phyloP scores from a whole-genome alignment of 2,797 vertebrate species.

The Paguma larvata region DNA sequence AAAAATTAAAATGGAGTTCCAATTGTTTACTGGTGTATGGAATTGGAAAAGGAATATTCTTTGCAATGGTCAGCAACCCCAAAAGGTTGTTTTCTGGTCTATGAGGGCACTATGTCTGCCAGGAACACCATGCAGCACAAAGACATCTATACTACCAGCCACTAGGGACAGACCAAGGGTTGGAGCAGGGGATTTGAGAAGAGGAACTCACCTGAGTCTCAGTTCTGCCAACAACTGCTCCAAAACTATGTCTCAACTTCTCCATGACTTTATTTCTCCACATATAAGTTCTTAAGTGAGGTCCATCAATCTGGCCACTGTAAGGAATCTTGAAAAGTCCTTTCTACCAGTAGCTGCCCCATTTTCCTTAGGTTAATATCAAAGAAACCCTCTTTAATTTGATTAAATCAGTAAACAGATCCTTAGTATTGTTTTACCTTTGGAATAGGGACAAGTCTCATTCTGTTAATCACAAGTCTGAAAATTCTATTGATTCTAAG shows the following conservation, averaged over 20 bases:
- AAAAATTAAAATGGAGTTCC: not conserved
- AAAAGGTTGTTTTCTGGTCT: not conserved
- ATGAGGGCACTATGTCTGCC: not conserved
- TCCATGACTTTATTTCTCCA: not conserved
- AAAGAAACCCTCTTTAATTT: slow-evolving; percentile 19
- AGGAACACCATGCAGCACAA: not conserved
- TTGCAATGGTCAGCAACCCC: not conserved
- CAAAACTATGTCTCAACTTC: not conserved
- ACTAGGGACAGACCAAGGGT: not conserved
- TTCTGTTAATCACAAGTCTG: not conserved
- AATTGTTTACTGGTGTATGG: not conserved
- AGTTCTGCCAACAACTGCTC: not conserved
- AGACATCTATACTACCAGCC: not conserved
- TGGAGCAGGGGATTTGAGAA: not conserved
- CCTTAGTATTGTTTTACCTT: slow-evolving; percentile 15
- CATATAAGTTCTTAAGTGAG: not conserved
- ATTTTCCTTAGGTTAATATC: not conserved
- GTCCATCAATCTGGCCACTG: not conserved
- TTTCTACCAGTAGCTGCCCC: not conserved
- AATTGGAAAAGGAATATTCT: not conserved
- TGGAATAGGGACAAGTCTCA: slow-evolving; percentile 23
- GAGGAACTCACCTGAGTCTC: not conserved
- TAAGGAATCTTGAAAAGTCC: not conserved
- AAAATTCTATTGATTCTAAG: not conserved
- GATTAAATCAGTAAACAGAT: not conserved